These are phyloP conservation scores for Synergus laeviventris DNA, from an alignment of 2,888 invertebrate species.

Conservation along the genomic window DNA sequence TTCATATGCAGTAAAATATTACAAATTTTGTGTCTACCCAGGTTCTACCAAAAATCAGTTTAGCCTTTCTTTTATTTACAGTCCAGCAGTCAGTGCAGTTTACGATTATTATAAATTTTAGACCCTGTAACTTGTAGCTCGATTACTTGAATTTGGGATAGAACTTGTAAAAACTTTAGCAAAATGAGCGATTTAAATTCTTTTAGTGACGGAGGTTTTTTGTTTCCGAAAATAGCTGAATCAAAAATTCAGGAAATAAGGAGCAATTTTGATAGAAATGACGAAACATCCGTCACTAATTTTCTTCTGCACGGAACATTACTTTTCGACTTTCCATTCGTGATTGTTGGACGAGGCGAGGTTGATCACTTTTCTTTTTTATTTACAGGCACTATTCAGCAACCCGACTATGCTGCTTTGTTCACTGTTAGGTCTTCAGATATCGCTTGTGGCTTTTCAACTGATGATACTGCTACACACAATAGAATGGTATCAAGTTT, in stretches of 20 bases:
- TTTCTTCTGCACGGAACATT: not conserved
- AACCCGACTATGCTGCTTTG: slow-evolving; percentile 89
- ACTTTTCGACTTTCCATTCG: not conserved
- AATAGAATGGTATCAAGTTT: slow-evolving; percentile 93
- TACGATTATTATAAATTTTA: slow-evolving; percentile 6
- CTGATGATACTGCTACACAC: slow-evolving; percentile 87
- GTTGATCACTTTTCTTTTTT: slow-evolving; percentile 49
- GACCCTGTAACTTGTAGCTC: slow-evolving; percentile 1
- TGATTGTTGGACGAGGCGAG: not conserved
- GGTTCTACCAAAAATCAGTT: not conserved
- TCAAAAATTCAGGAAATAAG: no score
- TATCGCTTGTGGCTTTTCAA: slow-evolving; percentile 85
- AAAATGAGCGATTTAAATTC: slow-evolving; percentile 16
- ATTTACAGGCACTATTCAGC: slow-evolving; percentile 87
- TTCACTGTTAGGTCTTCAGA: slow-evolving; percentile 84
- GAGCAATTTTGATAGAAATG: not conserved
- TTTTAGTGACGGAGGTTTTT: not conserved
- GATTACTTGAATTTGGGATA: not conserved
- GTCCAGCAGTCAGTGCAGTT: not conserved
- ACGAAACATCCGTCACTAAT: not conserved
- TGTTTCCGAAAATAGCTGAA: not conserved
- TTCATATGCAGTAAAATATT: not conserved
- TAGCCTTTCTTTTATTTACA: not conserved
- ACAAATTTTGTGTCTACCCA: not conserved
- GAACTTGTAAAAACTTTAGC: slow-evolving; percentile 18